Evolutionary conservation across 2,797 vertebrate species (phyloP).

Genomic region (Syngnathus acus): DNA sequence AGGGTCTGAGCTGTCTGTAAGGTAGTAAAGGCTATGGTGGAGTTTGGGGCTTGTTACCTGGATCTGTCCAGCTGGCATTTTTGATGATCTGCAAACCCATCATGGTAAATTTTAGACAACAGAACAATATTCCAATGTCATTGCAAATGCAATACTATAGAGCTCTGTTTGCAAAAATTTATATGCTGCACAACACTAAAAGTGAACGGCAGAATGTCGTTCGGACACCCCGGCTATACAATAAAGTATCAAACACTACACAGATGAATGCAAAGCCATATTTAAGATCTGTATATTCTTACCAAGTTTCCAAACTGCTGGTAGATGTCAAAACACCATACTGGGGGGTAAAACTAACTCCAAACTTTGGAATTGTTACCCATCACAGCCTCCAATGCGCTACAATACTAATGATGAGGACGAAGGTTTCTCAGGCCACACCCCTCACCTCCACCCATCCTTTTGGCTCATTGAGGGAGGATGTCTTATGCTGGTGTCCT

Average conservation of each 20-base stretch:
- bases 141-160: not conserved
- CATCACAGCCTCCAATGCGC: not conserved
- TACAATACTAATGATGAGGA: not conserved
- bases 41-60: conserved; percentile 46
- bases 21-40: conserved; percentile 69
- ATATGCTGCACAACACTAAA: not conserved
- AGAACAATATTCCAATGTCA: not conserved
- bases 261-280: not conserved
- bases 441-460: conserved; percentile 15
- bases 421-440: conserved; percentile 17
- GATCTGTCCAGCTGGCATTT: conserved; percentile 72
- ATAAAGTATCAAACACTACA: not conserved
- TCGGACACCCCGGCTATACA: not conserved
- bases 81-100: conserved; percentile 33
- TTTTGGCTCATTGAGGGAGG: conserved; percentile 3
- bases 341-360: not conserved
- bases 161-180: no score
- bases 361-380: not conserved
- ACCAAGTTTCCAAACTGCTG: conserved; percentile 32
- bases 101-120: not conserved
- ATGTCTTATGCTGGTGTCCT: conserved; percentile 50
- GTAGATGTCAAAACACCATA: conserved; percentile 24
- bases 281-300: conserved; percentile 19
- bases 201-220: not conserved
- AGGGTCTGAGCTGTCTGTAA: conserved; percentile 69